phyloP scores from a whole-genome alignment of 2,888 invertebrate species.

The Dryobotodes eremita region DNA sequence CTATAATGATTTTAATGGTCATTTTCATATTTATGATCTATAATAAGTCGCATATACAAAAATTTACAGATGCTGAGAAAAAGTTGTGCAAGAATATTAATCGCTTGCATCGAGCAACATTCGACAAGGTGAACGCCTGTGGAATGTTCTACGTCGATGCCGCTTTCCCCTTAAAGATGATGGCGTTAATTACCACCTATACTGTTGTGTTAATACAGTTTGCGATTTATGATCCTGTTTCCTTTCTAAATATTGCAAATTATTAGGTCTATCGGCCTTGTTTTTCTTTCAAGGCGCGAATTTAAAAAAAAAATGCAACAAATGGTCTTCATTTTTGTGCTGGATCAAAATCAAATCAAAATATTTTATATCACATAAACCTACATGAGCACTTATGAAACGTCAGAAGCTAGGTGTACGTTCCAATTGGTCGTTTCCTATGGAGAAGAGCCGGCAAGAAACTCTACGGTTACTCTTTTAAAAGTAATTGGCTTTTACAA shows the following conservation, averaged over 20 bases:
- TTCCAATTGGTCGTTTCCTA: no score
- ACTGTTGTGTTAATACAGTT: slow-evolving; percentile 32
- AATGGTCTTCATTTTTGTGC: not conserved
- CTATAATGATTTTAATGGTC: not conserved
- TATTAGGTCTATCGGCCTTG: not conserved
- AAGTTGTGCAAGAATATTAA: slow-evolving; percentile 32
- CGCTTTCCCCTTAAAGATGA: slow-evolving; percentile 24
- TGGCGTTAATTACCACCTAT: slow-evolving; percentile 16
- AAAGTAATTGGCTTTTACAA: no score
- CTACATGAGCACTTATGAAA: no score
- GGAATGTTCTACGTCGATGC: slow-evolving; percentile 29
- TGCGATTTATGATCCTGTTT: slow-evolving; percentile 14
- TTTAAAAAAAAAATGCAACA: not conserved
- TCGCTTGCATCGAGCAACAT: slow-evolving; percentile 31
- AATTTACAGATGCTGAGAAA: slow-evolving; percentile 37
- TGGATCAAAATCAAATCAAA: no score
- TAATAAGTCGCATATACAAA: not conserved
- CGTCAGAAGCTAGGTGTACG: no score
- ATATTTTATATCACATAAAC: no score
- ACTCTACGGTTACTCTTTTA: no score
- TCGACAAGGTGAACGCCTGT: slow-evolving; percentile 35
- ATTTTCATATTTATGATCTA: not conserved
- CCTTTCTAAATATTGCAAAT: slow-evolving; percentile 21
- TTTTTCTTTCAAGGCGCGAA: no score
- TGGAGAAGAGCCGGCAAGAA: no score